Base-by-base conservation (phyloP, 2,888 invertebrate genomes). In the Scelioninae gen. 1 region DNA sequence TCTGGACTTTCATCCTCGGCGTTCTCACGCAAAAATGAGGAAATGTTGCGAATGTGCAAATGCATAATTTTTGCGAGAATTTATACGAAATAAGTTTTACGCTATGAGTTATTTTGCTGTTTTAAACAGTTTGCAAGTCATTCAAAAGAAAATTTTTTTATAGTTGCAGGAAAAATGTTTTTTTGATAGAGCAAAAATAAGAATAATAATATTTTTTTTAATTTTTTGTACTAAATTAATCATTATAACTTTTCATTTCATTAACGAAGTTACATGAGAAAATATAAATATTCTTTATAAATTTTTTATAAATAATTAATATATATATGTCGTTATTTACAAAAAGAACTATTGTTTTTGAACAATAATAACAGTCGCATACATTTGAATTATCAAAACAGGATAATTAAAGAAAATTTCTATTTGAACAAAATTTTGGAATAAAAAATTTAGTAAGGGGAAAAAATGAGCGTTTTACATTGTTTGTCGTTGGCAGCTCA, bases 401-500 rank as follows among this genome's bases (percentile, higher is more conserved):
- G 34, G 16, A 65, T 74, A 63, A 55, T 65, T 47, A 65, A 74
- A 38, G 15, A 29, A 74, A 55, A 47, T 74, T 63, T 60, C 13
- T 47, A 45, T 68, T 69, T 62, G 55, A 53, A 69, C 15, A 34
- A 56, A 71, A 71, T 53, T 78, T 71, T 49, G 31, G 34, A 38
- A 65, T 71, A 58, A 71, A 65, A 63, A 65, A 43, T 60, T 23
- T 43, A 72, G 10, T 32, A 76, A 45, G 9, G 53, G 40, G 40
- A 11, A 40, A 43, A 13, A n/a, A n/a, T n/a, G 72, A 72, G 82
- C 68, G 63, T 68, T 78, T 60, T 60, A 76, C 74, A 78, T 82
- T 82, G 77, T 82, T 82, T 82, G 82, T 58, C 56, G 77, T 72
- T 77, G 82, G 72, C 68, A 77, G 72, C 60, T 77, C 23, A 77